Base-by-base conservation (phyloP, 1,140 invertebrate genomes). In the Papilio polyxenes region DNA sequence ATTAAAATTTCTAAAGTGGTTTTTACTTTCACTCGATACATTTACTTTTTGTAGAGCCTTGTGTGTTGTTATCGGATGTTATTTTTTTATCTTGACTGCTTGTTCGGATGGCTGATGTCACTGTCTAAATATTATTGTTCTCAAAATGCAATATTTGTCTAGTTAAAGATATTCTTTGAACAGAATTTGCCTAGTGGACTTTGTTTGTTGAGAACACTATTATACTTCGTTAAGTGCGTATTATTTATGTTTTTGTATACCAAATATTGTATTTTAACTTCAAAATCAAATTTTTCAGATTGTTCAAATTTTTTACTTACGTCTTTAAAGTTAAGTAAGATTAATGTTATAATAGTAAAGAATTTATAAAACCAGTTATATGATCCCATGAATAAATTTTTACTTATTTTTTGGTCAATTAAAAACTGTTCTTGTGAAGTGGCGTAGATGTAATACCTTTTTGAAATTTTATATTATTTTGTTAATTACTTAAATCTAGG, bases 81-180 rank as follows among this genome's bases (percentile, higher is more conserved):
- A 53, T 77, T 56, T 77, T 72, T 76, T 76, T 77, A 77, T 77
- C 75, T 77, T 23, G 75, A 77, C 48, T 56, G 75, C 49, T 77
- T 77, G 75, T 77, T 49, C 48, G n/a, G 75, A 72, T 49, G 44
- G 48, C 23, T 77, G 44, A 75, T 75, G 74, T 77, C 75, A 56
- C 44, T 51, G 75, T 77, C 75, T 31, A 31, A 77, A 77, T 77
- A 53, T 77, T 77, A 77, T 77, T 77, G 48, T 77, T 77, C 65
- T 77, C 17, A 77, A 49, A 31, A 77, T 23, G 75, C 15, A 20
- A 13, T 74, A 74, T 74, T n/a, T 48, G 74, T 20, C 15, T 75
- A n/a, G 10, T 75, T 75, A 72, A 65, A 9, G 59, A 65, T 65
- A 65, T 15, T 72, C 7, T 37, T 10, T 23, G 5, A 72, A 37